Percentiles rank a stretch among this genome's conserved stretches.
phyloP scores from a whole-genome alignment of 2,113 vertebrate species.

The Ictalurus furcatus region DNA sequence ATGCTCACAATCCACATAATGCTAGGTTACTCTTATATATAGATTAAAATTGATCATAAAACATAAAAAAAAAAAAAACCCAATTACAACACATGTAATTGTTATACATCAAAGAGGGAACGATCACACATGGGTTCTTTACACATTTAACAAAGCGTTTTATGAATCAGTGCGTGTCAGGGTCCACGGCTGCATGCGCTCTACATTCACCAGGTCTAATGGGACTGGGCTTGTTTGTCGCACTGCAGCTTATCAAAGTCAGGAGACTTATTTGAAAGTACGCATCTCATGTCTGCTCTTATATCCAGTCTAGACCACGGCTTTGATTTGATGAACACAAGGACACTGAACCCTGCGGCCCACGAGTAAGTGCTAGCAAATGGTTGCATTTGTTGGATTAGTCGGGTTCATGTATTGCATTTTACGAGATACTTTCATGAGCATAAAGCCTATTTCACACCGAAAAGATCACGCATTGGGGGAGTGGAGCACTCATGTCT shows the following conservation, averaged over 20 bases:
- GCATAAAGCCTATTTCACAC: not conserved
- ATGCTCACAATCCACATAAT: not conserved
- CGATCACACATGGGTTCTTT: not conserved
- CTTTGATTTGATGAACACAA: constrained; percentile 22
- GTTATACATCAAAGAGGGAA: too few relatives aligned
- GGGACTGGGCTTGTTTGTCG: constrained; percentile 12
- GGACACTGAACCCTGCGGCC: not conserved
- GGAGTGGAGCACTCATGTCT: not conserved
- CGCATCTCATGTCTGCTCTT: not conserved
- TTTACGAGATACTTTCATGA: not conserved
- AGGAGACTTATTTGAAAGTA: not conserved
- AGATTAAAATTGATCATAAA: not conserved
- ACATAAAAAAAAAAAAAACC: too few relatives aligned
- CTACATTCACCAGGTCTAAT: constrained; percentile 3
- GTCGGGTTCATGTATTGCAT: not conserved
- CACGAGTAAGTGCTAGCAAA: not conserved
- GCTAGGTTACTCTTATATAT: not conserved
- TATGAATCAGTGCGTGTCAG: not conserved
- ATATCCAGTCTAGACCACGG: not conserved
- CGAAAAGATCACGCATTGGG: not conserved
- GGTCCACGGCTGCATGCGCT: not conserved
- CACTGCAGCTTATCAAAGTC: constrained; percentile 24
- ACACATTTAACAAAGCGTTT: not conserved
- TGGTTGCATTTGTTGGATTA: not conserved
- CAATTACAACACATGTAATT: not conserved